Evolutionary conservation across 2,888 invertebrate species (phyloP), one percentile per base, ranked within the genome.

Genomic region (Drosophila picticornis): DNA sequence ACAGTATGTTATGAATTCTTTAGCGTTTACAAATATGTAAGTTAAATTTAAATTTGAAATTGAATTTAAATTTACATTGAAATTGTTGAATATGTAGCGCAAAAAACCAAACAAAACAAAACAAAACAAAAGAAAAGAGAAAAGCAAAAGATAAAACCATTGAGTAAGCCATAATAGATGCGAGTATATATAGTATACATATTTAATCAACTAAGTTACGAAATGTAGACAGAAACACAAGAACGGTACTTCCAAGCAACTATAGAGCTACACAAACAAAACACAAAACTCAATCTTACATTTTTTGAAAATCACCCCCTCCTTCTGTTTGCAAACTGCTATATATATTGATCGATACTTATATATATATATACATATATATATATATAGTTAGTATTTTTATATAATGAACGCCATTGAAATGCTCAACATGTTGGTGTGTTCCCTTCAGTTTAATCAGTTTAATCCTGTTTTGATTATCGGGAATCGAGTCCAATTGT

Each of bases 231-330:
- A 59, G 51, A 55, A 36, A 70, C 60, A 60, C 63, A 67, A 64
- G 55, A 72, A 79, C 84, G 87, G 80, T 88, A 88, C 87, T 88
- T 89, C 87, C 87, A 88, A 84, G 84, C 84, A 88, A 87, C 87
- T 84, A 87, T 83, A 87, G 78, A 87, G 87, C 87, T 87, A 87
- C 81, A 79, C 72, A 67, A 57, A 65, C 53, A 64, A 61, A 25
- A 53, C 43, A 65, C 22, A 50, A 72, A 70, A 58, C 46, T 57
- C 51, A 60, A 22, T 53, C 51, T 43, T 51, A 63, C 29, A 68
- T 63, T 56, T 48, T 68, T 40, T 36, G 36, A 43, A 58, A 48
- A 52, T 51, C 51, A 43, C 36, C 76, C 66, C 29, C 56, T 56
- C 52, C 29, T 34, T 59, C 19, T 40, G n/a, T 65, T 58, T 29